These are phyloP conservation scores for Oscheius sp. DNA, from an alignment of 2,888 invertebrate species.

Conservation along the genomic window DNA sequence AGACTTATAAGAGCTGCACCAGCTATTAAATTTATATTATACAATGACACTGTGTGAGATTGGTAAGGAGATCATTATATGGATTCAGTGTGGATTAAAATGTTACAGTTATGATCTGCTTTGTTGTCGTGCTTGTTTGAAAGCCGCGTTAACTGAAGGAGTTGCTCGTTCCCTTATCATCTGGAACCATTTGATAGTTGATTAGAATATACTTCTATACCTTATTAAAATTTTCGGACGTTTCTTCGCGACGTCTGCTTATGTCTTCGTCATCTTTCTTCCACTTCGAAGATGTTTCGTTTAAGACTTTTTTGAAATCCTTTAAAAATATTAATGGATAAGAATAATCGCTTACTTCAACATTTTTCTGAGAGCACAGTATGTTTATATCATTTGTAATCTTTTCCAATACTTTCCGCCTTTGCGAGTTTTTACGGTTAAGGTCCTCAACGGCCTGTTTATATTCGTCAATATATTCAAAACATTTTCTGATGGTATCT, in stretches of 20 bases:
- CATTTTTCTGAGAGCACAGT: neutral
- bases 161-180: constrained; percentile 1
- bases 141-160: neutral
- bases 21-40: too few species aligned
- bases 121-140: neutral
- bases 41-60: too few species aligned
- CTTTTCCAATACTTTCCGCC: constrained; percentile 7
- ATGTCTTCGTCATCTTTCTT: neutral
- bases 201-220: neutral
- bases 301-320: neutral
- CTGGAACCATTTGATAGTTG: neutral
- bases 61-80: too few species aligned
- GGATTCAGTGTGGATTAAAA: too few species aligned
- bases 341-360: neutral
- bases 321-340: neutral
- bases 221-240: neutral
- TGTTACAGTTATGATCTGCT: too few species aligned
- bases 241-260: neutral
- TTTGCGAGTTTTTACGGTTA: neutral
- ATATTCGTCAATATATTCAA: constrained; percentile 8
- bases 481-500: constrained; percentile 9
- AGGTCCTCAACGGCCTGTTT: neutral
- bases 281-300: neutral
- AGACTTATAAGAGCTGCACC: too few species aligned
- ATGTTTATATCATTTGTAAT: neutral